Evolutionary conservation across 2,113 vertebrate genomes (phyloP).

Genomic region (Camelus bactrianus): DNA sequence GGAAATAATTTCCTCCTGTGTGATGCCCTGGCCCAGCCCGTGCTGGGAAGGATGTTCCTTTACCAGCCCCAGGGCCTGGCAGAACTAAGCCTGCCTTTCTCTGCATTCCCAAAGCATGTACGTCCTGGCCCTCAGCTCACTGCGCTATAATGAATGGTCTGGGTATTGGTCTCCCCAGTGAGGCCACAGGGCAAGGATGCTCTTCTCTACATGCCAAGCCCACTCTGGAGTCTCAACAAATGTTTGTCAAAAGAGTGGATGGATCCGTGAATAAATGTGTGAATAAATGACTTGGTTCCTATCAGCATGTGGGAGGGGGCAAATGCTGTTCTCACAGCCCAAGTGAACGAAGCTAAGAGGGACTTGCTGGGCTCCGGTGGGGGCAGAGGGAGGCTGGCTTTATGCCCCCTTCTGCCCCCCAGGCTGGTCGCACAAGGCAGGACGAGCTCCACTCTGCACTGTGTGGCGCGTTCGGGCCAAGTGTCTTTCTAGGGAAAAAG

Average conservation of each 20-base stretch:
- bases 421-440: background rate
- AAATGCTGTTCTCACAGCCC: background rate
- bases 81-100: background rate
- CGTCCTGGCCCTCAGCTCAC: background rate
- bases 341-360: background rate
- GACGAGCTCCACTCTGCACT: background rate
- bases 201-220: background rate
- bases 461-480: background rate
- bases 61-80: background rate
- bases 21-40: background rate
- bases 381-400: background rate
- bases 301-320: background rate
- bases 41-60: background rate
- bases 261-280: background rate
- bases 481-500: background rate
- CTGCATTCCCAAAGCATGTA: background rate
- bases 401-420: rapidly evolving
- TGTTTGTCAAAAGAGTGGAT: background rate
- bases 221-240: background rate
- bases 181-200: background rate
- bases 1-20: background rate
- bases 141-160: background rate
- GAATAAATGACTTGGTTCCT: background rate
- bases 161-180: background rate
- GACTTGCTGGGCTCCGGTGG: background rate